Base-by-base conservation (phyloP, 2,113 vertebrate genomes). In the Oceanites oceanicus region DNA sequence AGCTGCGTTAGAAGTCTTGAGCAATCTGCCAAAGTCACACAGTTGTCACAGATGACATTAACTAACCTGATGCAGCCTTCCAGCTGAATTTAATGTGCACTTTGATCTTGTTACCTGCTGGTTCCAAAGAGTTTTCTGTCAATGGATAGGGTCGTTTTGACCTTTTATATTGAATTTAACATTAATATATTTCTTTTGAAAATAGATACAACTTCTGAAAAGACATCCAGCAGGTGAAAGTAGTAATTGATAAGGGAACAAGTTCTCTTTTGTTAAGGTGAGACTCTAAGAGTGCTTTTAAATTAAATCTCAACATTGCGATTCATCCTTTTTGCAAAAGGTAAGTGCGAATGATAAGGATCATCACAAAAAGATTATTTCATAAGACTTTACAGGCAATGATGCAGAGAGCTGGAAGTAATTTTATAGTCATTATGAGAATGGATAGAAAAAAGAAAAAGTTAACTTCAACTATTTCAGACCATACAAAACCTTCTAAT, bases 381-480 rank as follows among this genome's bases (percentile, higher is more conserved):
- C 86, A 75, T 32, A 86, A 86, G 86, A 81, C 56, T 87, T 91
- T 95, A 59, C 23, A 90, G 49, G 81, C 56, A 81, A 7, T 38
- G 42, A 40, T 93, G 30, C 34, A 74, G 49, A 84, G 27, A 92
- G 38, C n/a, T 89, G 53, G 61, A 91, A 92, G 16, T 59, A 96
- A 95, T 94, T 94, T 56, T 68, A 91, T 44, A 66, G 68, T 52
- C 38, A 44, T 86, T 94, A 84, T 92, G 55, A 84, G 72, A 86
- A 73, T 19, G 18, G 36, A 84, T 42, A 73, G 38, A 81, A 88
- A 71, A 90, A 90, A 75, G 4, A 82, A 40, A 72, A 82, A 74
- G 30, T 32, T 89, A 87, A 45, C 45, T 47, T 84, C 5, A 63
- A 13, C 13, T 91, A n/a, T 75, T 87, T 93, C 53, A 73, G 61